A percentile compares a stretch with the other conserved stretches of the same genome.
phyloP scores from a whole-genome alignment of 2,888 invertebrate species.

The Syrista parreyssii region DNA sequence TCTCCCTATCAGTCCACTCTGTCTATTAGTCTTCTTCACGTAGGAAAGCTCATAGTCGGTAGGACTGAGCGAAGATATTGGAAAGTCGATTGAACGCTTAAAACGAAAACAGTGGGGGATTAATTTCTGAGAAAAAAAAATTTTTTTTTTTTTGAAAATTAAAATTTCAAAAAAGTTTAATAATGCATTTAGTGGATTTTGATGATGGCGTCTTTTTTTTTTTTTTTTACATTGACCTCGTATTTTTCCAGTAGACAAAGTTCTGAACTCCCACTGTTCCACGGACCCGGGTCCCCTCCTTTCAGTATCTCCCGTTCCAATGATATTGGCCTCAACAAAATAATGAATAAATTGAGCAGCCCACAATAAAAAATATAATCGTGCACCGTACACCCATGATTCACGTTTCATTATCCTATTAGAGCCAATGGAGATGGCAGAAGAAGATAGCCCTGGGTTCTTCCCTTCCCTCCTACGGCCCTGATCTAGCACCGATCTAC shows the following conservation, averaged over 20 bases:
- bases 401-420: constrained; percentile 61
- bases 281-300: neutral
- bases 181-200: neutral
- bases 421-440: constrained; percentile 50
- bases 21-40: neutral
- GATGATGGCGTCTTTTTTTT: neutral
- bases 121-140: neutral
- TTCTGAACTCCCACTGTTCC: neutral
- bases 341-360: constrained; percentile 61
- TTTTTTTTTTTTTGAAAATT: too few species aligned
- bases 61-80: neutral
- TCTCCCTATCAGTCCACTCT: neutral
- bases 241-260: neutral
- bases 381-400: constrained; percentile 57
- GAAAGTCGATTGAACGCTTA: neutral
- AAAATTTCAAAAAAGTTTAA: neutral
- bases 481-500: neutral
- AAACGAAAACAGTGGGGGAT: neutral
- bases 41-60: neutral
- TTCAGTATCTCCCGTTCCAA: constrained; percentile 35
- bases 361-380: constrained; percentile 57
- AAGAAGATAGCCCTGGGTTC: constrained; percentile 27
- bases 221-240: neutral
- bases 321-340: constrained; percentile 62
- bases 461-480: constrained; percentile 1